A percentile compares a stretch with the other conserved stretches of the same genome.
These are phyloP conservation scores for Silurus lanzhouensis DNA, from an alignment of 2,797 vertebrate genomes.

Conservation along the genomic window DNA sequence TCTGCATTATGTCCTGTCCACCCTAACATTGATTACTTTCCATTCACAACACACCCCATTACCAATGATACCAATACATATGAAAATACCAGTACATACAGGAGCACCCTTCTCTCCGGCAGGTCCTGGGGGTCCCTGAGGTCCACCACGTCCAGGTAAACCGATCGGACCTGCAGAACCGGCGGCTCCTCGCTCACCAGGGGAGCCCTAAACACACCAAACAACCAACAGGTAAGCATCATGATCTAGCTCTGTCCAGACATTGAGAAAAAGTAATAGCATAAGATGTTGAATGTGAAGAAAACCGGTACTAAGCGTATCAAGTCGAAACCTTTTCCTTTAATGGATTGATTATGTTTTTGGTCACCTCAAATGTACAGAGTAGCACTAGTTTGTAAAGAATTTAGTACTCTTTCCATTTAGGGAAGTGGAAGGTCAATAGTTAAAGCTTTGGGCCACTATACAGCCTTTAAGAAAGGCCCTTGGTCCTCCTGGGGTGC, in stretches of 20 bases:
- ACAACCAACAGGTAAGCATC: not conserved
- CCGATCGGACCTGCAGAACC: slow-evolving; percentile 92
- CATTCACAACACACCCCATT: not conserved
- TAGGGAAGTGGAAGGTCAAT: not conserved
- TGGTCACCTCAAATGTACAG: too few relatives aligned
- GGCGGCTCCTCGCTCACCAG: slow-evolving; percentile 91
- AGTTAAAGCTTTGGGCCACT: too few relatives aligned
- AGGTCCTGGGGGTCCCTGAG: slow-evolving; percentile 94
- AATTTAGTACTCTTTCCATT: not conserved
- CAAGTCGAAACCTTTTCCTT: too few relatives aligned
- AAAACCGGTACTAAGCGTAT: too few relatives aligned
- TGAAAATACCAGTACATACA: slow-evolving; percentile 74
- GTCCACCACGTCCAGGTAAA: slow-evolving; percentile 89
- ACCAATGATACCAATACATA: too few relatives aligned
- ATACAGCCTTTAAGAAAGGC: too few relatives aligned
- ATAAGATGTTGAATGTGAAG: too few relatives aligned
- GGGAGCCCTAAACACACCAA: slow-evolving; percentile 81
- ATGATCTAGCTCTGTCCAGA: not conserved
- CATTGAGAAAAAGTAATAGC: too few relatives aligned
- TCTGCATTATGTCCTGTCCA: not conserved
- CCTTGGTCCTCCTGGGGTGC: too few relatives aligned
- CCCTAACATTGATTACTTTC: not conserved
- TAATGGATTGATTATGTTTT: too few relatives aligned
- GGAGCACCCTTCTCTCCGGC: slow-evolving; percentile 97
- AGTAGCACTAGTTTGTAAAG: not conserved